Base-by-base conservation (phyloP, 2,888 invertebrate genomes). In the Agonopterix heracliana region DNA sequence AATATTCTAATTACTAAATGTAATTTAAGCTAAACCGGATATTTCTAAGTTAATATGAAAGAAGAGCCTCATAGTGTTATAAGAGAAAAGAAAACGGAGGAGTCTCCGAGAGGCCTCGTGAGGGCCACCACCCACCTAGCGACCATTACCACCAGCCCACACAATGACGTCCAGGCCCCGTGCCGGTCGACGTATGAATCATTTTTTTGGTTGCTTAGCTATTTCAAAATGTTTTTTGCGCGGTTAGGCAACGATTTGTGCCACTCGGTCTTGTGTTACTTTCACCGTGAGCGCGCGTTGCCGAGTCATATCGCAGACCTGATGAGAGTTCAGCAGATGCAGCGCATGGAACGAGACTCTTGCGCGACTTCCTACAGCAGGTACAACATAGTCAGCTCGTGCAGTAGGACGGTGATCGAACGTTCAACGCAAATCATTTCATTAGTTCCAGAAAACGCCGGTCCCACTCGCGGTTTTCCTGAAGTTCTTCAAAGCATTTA, bases 181-280 rank as follows among this genome's bases (percentile, higher is more conserved):
- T 40, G 59, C 14, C 59, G 64, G 50, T 54, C 80, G 59, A 77
- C 74, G 85, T 86, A 86, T 74, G 84, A 11, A 43, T 17, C 68
- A 55, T 62, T 83, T 73, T 67, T 59, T 68, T 79, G 71, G 71
- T 74, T 77, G 50, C 58, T 75, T 63, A 56, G 52, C 64, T 83
- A 84, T 58, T 56, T 66, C 55, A 68, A 62, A 72, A 78, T 78
- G 75, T 83, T 78, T 57, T 46, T 69, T 11, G 54, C 51, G 46
- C 81, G 86, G 47, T 68, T 85, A 65, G 58, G 66, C 9, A 75
- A 66, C 62, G 86, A 87, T 56, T 56, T 81, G 45, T 66, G 68
- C 53, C 53, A 58, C 49, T 65, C 80, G 34, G 50, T 73, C 12
- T 50, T 74, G 51, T 60, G 57, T 49, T 70, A 71, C 53, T 59